A percentile compares a stretch with the other conserved stretches of the same genome.
These are phyloP conservation scores for Xenopus laevis DNA, from an alignment of 2,113 vertebrate species.

Conservation along the genomic window DNA sequence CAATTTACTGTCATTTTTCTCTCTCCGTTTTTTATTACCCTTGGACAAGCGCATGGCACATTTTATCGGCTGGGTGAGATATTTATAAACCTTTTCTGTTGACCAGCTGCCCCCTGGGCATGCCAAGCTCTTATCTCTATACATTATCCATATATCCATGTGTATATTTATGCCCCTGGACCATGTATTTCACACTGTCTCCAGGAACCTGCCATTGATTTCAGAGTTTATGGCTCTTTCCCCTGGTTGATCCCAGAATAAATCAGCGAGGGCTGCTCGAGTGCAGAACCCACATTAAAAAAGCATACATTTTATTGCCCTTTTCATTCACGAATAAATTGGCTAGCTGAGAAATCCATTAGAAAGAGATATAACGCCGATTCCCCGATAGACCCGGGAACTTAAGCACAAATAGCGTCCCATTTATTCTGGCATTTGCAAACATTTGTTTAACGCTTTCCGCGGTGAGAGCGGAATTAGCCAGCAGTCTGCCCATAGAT, in stretches of 20 bases:
- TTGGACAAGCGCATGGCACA: background rate
- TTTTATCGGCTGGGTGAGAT: background rate
- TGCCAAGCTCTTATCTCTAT: no score
- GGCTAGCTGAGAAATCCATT: slow-evolving; percentile 32
- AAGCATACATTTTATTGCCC: slow-evolving; percentile 31
- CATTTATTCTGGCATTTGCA: slow-evolving; percentile 9
- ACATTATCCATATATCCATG: background rate
- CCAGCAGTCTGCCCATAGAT: no score
- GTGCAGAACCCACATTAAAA: slow-evolving; percentile 10
- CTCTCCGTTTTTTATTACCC: background rate
- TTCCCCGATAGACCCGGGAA: background rate
- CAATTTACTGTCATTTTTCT: background rate
- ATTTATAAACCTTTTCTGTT: background rate
- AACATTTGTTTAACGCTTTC: background rate
- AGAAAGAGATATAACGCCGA: slow-evolving; percentile 19
- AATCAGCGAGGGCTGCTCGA: slow-evolving; percentile 2
- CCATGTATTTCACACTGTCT: slow-evolving; percentile 18
- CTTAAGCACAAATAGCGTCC: slow-evolving; percentile 1
- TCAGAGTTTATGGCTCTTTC: slow-evolving; percentile 12
- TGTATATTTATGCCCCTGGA: slow-evolving; percentile 9
- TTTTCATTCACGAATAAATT: slow-evolving; percentile 34
- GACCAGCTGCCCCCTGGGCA: no score
- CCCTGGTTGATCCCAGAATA: slow-evolving; percentile 19
- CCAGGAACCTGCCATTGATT: slow-evolving; percentile 24
- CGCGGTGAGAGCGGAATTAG: no score